phyloP scores from a whole-genome alignment of 1,140 invertebrate species.

The Drosophila eugracilis region DNA sequence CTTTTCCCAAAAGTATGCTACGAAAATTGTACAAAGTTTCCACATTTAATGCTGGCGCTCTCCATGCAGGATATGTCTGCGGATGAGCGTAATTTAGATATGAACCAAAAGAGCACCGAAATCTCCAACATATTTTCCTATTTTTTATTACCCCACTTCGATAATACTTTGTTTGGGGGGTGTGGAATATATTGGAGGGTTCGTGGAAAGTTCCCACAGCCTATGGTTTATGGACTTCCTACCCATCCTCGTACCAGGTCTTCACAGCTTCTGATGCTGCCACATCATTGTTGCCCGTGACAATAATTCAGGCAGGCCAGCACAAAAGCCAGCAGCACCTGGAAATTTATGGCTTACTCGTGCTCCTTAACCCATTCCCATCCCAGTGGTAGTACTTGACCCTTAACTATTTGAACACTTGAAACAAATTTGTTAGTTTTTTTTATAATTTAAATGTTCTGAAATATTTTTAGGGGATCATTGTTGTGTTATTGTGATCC shows the following conservation, averaged over 20 bases:
- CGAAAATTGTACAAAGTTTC: slow-evolving; percentile 50
- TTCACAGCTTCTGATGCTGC: slow-evolving; percentile 27
- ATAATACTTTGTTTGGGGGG: slow-evolving; percentile 42
- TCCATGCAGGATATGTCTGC: slow-evolving; percentile 45
- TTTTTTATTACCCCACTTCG: slow-evolving; percentile 54
- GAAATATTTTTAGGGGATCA: no score
- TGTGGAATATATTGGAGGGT: background rate
- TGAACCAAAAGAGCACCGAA: slow-evolving; percentile 29
- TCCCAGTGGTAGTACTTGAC: slow-evolving; percentile 17
- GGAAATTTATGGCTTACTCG: slow-evolving; percentile 42
- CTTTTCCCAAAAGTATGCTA: slow-evolving; percentile 46
- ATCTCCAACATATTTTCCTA: slow-evolving; percentile 65
- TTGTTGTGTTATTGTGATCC: no score
- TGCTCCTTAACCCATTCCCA: slow-evolving; percentile 24
- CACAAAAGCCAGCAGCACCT: slow-evolving; percentile 45
- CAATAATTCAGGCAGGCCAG: slow-evolving; percentile 43
- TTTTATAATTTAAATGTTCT: no score
- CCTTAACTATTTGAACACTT: slow-evolving; percentile 23
- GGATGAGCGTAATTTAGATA: slow-evolving; percentile 70
- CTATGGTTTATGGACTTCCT: slow-evolving; percentile 45
- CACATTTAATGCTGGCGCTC: slow-evolving; percentile 27
- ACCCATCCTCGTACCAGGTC: background rate
- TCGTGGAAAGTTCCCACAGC: slow-evolving; percentile 15
- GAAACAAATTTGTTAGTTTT: no score
- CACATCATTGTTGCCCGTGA: slow-evolving; percentile 54